A percentile compares a stretch with the other conserved stretches of the same genome.
These are phyloP conservation scores for Acanthococcus lagerstroemiae DNA, from an alignment of 2,888 invertebrate genomes.

Conservation along the genomic window DNA sequence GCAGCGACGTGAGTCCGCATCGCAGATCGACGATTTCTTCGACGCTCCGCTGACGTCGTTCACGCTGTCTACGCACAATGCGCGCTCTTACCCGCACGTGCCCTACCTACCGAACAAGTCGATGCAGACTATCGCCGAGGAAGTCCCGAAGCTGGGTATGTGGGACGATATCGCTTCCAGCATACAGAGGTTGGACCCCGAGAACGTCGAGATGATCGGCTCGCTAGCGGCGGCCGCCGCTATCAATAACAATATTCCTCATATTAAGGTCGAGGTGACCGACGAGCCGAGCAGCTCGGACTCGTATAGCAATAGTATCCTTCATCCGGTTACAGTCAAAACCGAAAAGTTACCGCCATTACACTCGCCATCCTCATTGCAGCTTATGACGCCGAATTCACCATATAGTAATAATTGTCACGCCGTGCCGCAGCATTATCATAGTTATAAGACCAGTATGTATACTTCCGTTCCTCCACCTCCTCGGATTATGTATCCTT, in stretches of 20 bases:
- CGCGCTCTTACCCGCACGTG: not conserved
- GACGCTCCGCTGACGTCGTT: slow-evolving; percentile 46
- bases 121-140: slow-evolving; percentile 49
- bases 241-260: slow-evolving; percentile 41
- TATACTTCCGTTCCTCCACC: slow-evolving; percentile 13
- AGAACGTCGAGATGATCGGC: slow-evolving; percentile 77
- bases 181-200: slow-evolving; percentile 80
- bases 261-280: slow-evolving; percentile 70
- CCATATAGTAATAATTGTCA: slow-evolving; percentile 26
- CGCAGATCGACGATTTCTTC: slow-evolving; percentile 58
- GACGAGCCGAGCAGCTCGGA: slow-evolving; percentile 43
- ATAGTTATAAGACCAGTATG: slow-evolving; percentile 4
- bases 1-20: slow-evolving; percentile 51
- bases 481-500: slow-evolving; percentile 2
- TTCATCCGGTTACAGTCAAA: slow-evolving; percentile 32
- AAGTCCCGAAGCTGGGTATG: slow-evolving; percentile 70
- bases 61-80: not conserved
- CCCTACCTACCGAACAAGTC: not conserved
- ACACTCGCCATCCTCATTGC: slow-evolving; percentile 46
- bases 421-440: slow-evolving; percentile 19
- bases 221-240: slow-evolving; percentile 31
- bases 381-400: slow-evolving; percentile 43
- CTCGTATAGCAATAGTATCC: slow-evolving; percentile 9
- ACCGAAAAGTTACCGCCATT: slow-evolving; percentile 35
- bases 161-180: slow-evolving; percentile 90